Evolutionary conservation across 2,113 vertebrate genomes (phyloP).

Genomic region (Eonycteris spelaea): DNA sequence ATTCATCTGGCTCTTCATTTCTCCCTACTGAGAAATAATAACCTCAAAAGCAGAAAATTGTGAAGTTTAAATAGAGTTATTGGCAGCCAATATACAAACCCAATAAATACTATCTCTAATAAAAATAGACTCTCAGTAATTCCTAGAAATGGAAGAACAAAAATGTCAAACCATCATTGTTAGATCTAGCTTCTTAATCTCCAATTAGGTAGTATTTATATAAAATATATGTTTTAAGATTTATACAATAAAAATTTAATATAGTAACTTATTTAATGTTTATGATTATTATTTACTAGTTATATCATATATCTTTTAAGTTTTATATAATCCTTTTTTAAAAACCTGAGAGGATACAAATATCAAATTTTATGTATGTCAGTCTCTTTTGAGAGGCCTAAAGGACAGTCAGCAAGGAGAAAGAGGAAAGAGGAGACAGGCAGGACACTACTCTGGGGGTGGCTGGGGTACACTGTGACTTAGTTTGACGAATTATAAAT

Average conservation of each 20-base stretch:
- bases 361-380: not conserved
- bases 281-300: not conserved
- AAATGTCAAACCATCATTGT: not conserved
- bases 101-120: not conserved
- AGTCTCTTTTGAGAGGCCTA: not conserved
- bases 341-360: not conserved
- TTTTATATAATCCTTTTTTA: not conserved
- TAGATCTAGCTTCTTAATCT: not conserved
- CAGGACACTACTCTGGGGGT: not conserved
- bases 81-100: not conserved
- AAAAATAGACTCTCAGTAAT: not conserved
- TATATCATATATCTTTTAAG: not conserved
- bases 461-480: not conserved
- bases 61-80: not conserved
- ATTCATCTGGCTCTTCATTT: not conserved
- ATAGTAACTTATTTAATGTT: not conserved
- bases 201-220: not conserved
- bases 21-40: not conserved
- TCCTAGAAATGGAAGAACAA: not conserved
- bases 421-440: not conserved
- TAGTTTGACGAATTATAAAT: not conserved
- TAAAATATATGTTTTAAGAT: not conserved
- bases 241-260: not conserved
- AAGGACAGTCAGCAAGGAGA: not conserved
- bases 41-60: slow-evolving; percentile 6